phyloP scores from a whole-genome alignment of 2,888 invertebrate genomes.

The Helobdella robusta region DNA sequence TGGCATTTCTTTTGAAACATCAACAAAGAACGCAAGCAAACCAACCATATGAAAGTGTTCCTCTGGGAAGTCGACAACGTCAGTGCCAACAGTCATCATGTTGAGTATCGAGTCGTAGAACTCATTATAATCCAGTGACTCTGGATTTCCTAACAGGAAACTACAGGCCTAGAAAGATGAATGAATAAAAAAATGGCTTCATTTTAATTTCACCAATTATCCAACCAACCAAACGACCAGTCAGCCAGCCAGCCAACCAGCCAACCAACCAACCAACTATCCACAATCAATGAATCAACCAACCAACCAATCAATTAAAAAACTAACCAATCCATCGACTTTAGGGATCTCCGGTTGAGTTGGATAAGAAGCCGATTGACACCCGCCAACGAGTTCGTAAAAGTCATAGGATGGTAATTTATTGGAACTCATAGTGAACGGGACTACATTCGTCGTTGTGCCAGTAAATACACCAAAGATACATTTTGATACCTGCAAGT shows the following conservation, averaged over 20 bases:
- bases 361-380: too few relatives aligned
- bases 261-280: too few relatives aligned
- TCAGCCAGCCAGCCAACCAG: too few relatives aligned
- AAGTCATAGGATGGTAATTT: too few relatives aligned
- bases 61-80: constrained; percentile 49
- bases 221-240: too few relatives aligned
- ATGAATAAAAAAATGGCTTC: neutral
- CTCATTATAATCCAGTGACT: constrained; percentile 76
- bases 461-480: constrained; percentile 53
- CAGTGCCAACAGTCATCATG: constrained; percentile 69
- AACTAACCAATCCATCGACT: constrained; percentile 60
- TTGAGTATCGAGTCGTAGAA: constrained; percentile 75
- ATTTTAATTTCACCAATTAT: too few relatives aligned
- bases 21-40: too few relatives aligned
- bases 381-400: too few relatives aligned
- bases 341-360: constrained; percentile 79
- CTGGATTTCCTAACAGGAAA: constrained; percentile 82
- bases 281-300: too few relatives aligned
- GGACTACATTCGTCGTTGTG: constrained; percentile 2
- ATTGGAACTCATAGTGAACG: too few relatives aligned
- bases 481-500: constrained; percentile 50
- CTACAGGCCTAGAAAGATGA: constrained; percentile 63
- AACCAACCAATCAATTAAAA: too few relatives aligned
- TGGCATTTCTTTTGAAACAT: too few relatives aligned
- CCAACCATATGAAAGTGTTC: neutral